phyloP scores from a whole-genome alignment of 2,888 invertebrate genomes.

The Cephus nigrinus region DNA sequence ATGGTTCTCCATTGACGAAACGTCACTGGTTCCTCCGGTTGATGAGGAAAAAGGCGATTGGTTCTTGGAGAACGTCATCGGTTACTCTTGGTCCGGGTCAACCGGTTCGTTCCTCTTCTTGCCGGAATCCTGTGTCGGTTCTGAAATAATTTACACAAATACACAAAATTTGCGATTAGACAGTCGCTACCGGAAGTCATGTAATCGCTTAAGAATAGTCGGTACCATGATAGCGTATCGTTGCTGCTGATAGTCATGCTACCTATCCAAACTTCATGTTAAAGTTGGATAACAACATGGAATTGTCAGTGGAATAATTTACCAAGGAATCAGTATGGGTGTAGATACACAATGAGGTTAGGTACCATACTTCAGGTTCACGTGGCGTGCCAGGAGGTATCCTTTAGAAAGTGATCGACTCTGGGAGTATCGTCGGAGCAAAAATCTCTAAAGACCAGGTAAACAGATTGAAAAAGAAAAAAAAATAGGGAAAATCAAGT shows the following conservation, averaged over 20 bases:
- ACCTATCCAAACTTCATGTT: not conserved
- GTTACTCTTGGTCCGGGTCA: not conserved
- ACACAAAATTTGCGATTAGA: not conserved
- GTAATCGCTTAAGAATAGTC: conserved; percentile 41
- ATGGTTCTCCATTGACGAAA: no score
- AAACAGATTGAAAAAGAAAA: not conserved
- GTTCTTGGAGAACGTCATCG: not conserved
- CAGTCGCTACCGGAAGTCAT: conserved; percentile 40
- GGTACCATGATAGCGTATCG: conserved; percentile 52
- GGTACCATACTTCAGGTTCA: not conserved
- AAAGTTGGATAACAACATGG: not conserved
- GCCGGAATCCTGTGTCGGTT: not conserved
- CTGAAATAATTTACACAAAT: no score
- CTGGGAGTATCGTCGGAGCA: not conserved
- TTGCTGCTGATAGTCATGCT: not conserved
- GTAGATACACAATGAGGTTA: not conserved
- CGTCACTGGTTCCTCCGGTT: no score
- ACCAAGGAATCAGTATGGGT: not conserved
- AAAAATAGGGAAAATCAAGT: not conserved
- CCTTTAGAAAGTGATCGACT: not conserved
- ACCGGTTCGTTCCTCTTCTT: not conserved
- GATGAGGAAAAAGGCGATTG: no score
- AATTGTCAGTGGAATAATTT: not conserved
- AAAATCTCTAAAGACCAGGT: not conserved
- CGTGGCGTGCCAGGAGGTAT: not conserved